phyloP scores from a whole-genome alignment of 2,797 vertebrate genomes.

The Paguma larvata region DNA sequence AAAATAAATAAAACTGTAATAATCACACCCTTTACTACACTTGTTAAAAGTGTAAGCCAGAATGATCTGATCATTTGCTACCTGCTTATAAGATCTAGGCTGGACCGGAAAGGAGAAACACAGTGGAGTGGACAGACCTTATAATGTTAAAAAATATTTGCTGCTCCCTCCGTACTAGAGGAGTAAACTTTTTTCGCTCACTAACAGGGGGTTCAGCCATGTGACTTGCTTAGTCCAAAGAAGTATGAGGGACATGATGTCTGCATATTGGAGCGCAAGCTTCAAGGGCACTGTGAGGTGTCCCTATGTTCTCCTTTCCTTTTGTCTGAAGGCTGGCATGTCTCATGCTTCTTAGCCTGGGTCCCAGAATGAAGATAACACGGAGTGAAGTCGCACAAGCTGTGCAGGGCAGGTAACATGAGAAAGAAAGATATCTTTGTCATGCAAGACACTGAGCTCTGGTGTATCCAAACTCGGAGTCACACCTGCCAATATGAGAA shows the following conservation, averaged over 20 bases:
- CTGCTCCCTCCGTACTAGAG: neutral
- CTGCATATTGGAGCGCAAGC: neutral
- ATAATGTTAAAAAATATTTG: slow-evolving; percentile 8
- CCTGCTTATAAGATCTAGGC: neutral
- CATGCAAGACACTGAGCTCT: neutral
- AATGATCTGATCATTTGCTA: neutral
- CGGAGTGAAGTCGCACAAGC: neutral
- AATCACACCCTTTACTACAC: neutral
- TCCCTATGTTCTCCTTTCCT: neutral
- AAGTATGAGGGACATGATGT: neutral
- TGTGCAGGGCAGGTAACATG: neutral
- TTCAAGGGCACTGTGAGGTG: neutral
- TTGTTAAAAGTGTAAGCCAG: neutral
- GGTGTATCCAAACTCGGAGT: neutral
- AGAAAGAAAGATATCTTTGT: neutral
- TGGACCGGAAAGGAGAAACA: neutral
- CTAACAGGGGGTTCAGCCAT: neutral
- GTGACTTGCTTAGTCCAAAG: neutral
- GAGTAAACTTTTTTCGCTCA: neutral
- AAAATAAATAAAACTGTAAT: slow-evolving; percentile 23
- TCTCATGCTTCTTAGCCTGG: neutral
- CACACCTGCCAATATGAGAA: neutral
- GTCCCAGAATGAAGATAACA: neutral
- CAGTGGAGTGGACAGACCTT: neutral
- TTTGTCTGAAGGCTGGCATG: neutral